phyloP scores from a whole-genome alignment of 2,797 vertebrate genomes.

The Artibeus jamaicensis region DNA sequence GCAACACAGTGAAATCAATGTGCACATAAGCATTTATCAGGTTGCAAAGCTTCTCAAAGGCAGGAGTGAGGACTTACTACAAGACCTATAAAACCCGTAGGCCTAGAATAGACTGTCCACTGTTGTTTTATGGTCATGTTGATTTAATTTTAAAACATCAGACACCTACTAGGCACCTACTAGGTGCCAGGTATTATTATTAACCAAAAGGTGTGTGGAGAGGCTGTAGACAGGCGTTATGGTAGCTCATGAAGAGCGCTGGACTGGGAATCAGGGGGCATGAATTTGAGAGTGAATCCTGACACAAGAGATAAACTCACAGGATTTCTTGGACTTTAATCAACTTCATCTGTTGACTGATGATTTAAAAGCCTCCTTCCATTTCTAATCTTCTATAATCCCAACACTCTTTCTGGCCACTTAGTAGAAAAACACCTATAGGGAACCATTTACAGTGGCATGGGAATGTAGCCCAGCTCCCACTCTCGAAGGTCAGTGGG shows the following conservation, averaged over 20 bases:
- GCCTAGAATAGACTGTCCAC: background rate
- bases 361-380: background rate
- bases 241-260: fast-evolving
- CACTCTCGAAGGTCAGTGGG: too few species aligned
- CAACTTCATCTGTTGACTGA: background rate
- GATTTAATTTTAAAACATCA: background rate
- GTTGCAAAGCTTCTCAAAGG: background rate
- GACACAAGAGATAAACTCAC: background rate
- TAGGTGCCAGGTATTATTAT: background rate
- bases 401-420: background rate
- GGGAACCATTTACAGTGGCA: too few species aligned
- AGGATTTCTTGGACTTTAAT: background rate
- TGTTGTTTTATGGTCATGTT: background rate
- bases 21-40: background rate
- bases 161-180: background rate
- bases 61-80: background rate
- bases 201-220: background rate
- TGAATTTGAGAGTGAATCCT: background rate
- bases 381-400: background rate
- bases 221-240: background rate
- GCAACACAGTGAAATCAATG: background rate
- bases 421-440: background rate
- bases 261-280: background rate
- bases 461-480: too few species aligned
- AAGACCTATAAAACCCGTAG: background rate